Evolutionary conservation across 2,797 vertebrate species (phyloP), one percentile per base, ranked within the genome.

Genomic region (Bryconaethiops microstoma): DNA sequence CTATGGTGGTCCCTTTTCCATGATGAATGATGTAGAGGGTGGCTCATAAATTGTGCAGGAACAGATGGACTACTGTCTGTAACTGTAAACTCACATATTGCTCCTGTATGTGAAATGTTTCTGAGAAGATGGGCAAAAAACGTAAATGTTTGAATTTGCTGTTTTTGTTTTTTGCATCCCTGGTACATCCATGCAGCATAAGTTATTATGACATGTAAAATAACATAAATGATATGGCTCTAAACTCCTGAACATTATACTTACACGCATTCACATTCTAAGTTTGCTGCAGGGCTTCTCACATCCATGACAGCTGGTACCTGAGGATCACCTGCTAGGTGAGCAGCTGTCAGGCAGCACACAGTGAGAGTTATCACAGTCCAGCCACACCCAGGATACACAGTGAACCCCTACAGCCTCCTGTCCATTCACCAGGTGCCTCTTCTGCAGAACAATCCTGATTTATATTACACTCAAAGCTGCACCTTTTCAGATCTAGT

Each of bases 371-470:
- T 65, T 68, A 23, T 39, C 17, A 29, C 75, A 59, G 69, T 84
- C 64, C 60, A 45, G 60, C 70, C 71, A 72, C 79, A 81, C 83
- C 81, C 78, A 67, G 69, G 50, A 75, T 60, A 83, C 78, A 84
- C 71, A 42, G 39, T 59, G 75, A 35, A 29, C 69, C 23, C 55
- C 74, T 57, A 25, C 17, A 64, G 48, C 40, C 21, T 23, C 35
- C 78, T 59, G 59, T 55, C 19, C 78, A 69, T 78, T 82, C 39
- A 84, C 78, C 81, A 86, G 85, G 78, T 86, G 85, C 57, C 62
- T 76, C 16, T 54, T 21, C 40, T 79, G n/a, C 40, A 72, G 39
- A 45, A 63, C 40, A 65, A 54, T 64, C 4, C 35, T 42, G 59
- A 72, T 76, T 45, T 68, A 48, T 29, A 21, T 72, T 39, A 48